Conservation (phyloP, 2,113 vertebrate genomes). For the Probosciger aterrimus region DNA sequence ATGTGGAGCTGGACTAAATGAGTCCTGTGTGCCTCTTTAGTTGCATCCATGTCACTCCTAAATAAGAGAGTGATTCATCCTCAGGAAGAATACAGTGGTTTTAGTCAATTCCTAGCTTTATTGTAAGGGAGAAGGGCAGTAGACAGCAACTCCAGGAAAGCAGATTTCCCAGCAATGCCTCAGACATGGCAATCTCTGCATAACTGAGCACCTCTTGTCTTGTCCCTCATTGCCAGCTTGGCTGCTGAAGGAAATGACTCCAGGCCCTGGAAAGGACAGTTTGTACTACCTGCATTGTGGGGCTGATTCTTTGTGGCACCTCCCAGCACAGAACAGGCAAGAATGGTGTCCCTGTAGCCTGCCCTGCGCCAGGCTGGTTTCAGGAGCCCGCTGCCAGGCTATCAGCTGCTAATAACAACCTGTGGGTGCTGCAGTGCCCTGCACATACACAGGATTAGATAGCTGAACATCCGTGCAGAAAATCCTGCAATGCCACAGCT, state of each 20-base stretch:
- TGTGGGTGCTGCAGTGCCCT: background rate
- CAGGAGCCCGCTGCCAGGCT: background rate
- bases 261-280: background rate
- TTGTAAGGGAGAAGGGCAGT: background rate
- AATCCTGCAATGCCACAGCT: background rate
- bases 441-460: background rate
- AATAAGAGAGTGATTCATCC: background rate
- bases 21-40: background rate
- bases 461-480: background rate
- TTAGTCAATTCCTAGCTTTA: background rate
- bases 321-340: background rate
- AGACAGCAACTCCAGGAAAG: background rate
- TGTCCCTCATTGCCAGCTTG: background rate
- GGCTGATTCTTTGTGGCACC: background rate
- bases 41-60: background rate
- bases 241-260: background rate
- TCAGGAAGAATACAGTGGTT: background rate
- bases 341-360: background rate
- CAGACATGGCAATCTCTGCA: no score
- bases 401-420: no score
- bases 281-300: background rate
- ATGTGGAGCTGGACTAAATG: background rate
- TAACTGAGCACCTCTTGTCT: background rate
- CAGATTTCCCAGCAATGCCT: background rate
- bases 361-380: background rate